These are phyloP conservation scores for Papilio aristodemus DNA, from an alignment of 1,140 invertebrate species.

Conservation along the genomic window DNA sequence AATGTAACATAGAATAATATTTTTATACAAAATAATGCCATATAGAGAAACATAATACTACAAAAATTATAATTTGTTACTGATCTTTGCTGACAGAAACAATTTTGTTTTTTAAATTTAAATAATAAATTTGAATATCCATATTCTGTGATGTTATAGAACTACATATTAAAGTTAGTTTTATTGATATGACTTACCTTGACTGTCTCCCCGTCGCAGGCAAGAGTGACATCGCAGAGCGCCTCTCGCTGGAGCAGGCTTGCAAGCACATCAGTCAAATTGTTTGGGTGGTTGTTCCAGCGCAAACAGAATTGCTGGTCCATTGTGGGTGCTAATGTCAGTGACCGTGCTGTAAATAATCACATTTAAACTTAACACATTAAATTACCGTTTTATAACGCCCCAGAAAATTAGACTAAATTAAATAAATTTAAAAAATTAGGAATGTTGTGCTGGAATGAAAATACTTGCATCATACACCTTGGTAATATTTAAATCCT, in stretches of 20 bases:
- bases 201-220: conserved; percentile 94
- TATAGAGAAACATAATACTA: neutral
- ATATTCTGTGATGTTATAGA: neutral
- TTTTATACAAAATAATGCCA: neutral
- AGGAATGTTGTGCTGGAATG: conserved; percentile 40
- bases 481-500: conserved; percentile 39
- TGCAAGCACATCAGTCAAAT: conserved; percentile 93
- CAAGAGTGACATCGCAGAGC: conserved; percentile 95
- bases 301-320: conserved; percentile 96
- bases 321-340: conserved; percentile 85
- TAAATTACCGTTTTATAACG: conserved; percentile 16
- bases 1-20: neutral
- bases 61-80: neutral
- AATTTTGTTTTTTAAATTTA: neutral
- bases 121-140: neutral
- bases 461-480: conserved; percentile 45
- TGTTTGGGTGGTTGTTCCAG: conserved; percentile 96
- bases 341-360: conserved; percentile 77
- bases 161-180: neutral
- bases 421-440: conserved; percentile 38
- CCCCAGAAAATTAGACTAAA: conserved; percentile 21
- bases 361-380: conserved; percentile 39
- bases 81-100: neutral
- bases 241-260: conserved; percentile 91
- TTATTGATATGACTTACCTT: conserved; percentile 80